phyloP scores from a whole-genome alignment of 2,113 vertebrate genomes.

The Melanerpes aurifrons region DNA sequence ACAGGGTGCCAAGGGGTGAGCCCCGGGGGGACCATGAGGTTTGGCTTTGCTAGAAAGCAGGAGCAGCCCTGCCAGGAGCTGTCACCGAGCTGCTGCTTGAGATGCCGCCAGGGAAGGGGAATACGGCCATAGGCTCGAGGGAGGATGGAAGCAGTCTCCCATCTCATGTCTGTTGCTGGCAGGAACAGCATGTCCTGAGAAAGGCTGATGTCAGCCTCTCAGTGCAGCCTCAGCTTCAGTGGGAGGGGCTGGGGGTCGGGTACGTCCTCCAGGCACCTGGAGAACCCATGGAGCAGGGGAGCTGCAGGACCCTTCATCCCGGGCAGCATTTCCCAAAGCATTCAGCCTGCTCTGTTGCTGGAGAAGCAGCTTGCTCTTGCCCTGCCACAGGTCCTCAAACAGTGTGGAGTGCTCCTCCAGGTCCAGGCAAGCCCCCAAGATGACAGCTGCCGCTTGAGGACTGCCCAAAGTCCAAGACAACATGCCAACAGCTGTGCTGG shows the following conservation, averaged over 20 bases:
- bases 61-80: background rate
- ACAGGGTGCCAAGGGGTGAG: background rate
- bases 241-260: background rate
- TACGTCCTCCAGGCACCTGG: rapidly evolving
- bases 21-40: rapidly evolving
- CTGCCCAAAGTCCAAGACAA: background rate
- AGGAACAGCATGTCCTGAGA: background rate
- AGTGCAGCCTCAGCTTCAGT: background rate
- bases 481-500: rapidly evolving
- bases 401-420: too few relatives aligned
- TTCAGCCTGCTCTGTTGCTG: background rate
- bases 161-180: rapidly evolving
- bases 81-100: background rate
- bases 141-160: background rate
- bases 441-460: background rate
- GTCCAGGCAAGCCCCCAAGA: background rate
- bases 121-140: rapidly evolving
- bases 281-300: background rate
- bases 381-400: background rate
- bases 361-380: background rate
- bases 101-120: background rate
- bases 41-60: slow-evolving; percentile 28
- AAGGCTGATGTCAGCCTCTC: background rate
- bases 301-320: rapidly evolving
- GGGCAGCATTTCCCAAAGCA: background rate